A percentile compares a stretch with the other conserved stretches of the same genome.
Evolutionary conservation across 2,113 vertebrate genomes (phyloP).

Genomic region (Parotia lawesii): DNA sequence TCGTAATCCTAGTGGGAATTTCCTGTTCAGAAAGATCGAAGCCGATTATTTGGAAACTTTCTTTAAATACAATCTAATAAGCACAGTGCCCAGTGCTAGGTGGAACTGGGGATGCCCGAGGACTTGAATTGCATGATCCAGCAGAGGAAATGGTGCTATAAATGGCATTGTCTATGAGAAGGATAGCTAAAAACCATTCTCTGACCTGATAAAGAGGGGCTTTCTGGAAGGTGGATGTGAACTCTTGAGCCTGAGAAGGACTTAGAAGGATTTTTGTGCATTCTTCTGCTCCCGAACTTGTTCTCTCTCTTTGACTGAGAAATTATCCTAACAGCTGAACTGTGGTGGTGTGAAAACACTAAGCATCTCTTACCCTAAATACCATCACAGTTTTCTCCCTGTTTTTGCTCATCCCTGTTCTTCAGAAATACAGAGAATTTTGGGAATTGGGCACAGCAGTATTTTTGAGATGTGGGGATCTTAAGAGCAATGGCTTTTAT

Average conservation of each 20-base stretch:
- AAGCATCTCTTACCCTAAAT: background rate
- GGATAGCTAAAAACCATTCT: background rate
- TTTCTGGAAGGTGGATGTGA: background rate
- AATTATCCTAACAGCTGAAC: background rate
- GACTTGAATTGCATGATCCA: background rate
- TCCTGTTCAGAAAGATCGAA: background rate
- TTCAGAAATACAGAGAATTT: background rate
- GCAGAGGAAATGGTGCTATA: background rate
- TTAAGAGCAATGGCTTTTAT: background rate
- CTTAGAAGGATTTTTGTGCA: background rate
- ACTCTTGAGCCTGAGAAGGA: background rate
- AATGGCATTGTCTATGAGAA: background rate
- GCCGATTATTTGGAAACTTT: background rate
- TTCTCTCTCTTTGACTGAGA: background rate
- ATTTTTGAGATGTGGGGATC: background rate
- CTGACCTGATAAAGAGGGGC: background rate
- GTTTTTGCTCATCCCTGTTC: background rate
- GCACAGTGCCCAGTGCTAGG: background rate
- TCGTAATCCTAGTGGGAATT: background rate
- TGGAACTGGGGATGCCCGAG: background rate
- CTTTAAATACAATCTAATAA: background rate
- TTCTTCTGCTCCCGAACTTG: background rate
- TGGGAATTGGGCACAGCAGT: background rate
- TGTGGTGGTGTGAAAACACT: background rate
- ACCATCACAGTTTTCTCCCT: background rate